Base-by-base conservation (phyloP, 92 coral and sea anemone genomes). In the Parazoanthus darwini region DNA sequence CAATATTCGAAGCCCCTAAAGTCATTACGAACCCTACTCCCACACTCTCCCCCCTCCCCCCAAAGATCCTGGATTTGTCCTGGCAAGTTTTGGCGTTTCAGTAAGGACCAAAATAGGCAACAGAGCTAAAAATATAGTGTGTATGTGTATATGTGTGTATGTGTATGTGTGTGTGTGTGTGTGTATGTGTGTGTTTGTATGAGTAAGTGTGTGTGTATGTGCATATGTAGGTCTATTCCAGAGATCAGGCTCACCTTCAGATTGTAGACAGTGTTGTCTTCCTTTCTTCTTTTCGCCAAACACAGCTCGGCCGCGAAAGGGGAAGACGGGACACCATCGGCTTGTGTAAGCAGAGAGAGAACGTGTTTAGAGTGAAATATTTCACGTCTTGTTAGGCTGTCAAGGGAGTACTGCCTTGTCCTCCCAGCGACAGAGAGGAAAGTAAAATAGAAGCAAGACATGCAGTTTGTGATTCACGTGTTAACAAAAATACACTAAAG, bases 211-310 rank as follows among this genome's bases (percentile, higher is more conserved):
- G 3, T 51, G 58, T 51, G 1, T 51, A 0, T 51, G 58, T 9
- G 15, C 0, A 9, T 13, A 18, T 51, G 16, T 51, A 51, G 1
- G 58, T 51, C 33, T 20, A 16, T 66, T 5, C 1, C 14, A 22
- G 22, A 46, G 6, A 11, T 6, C 6, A 36, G 20, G 25, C 48
- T 72, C 82, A 94, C 98, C 94, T 94, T 94, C 18, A 94, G 89
- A 48, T 94, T 94, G 85, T 94, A 94, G 2, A 94, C 96, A 0
- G 98, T 94, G 78, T 92, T 94, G 77, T 94, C 98, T 82, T 94
- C 98, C 54, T 88, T 89, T n/a, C 93, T 43, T 67, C 84, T 88
- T 91, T 94, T 91, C 10, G 92, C 74, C 35, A 82, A 66, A 38
- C 86, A 82, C 86, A 82, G 56, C 36, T 82, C 86, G 6, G 86